Percentiles rank a stretch among this genome's conserved stretches.
These are phyloP conservation scores for Chrysolina oricalcia DNA, from an alignment of 2,888 invertebrate species.

Conservation along the genomic window DNA sequence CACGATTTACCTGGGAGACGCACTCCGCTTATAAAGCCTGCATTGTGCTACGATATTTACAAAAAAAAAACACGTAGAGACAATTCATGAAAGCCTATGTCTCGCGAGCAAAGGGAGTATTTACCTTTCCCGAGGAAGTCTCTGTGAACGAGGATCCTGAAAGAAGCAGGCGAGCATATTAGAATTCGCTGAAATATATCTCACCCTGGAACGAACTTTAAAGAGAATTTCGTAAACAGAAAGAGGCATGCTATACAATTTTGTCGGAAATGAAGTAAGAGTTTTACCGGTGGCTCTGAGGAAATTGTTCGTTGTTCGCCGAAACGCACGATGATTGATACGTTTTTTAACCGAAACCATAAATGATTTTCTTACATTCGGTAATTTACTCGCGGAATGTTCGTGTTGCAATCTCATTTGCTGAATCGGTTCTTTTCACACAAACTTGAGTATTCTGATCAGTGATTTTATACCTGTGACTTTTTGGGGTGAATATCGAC, in stretches of 20 bases:
- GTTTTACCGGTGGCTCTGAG: not conserved
- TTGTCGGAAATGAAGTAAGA: not conserved
- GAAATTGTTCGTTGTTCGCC: not conserved
- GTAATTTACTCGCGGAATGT: too few species aligned
- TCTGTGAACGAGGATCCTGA: constrained; percentile 55
- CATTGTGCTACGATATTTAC: constrained; percentile 57
- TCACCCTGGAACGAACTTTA: constrained; percentile 53
- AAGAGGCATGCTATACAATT: not conserved
- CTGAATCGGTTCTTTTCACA: too few species aligned
- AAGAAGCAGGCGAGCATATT: constrained; percentile 54
- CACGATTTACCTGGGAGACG: constrained; percentile 58
- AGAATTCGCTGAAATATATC: constrained; percentile 57
- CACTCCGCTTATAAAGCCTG: constrained; percentile 61
- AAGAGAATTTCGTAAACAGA: constrained; percentile 43
- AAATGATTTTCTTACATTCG: too few species aligned
- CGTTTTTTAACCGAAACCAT: too few species aligned
- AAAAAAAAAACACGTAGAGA: constrained; percentile 61
- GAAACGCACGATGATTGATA: not conserved
- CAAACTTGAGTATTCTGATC: too few species aligned
- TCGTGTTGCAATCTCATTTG: too few species aligned
- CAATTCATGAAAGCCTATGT: constrained; percentile 63
- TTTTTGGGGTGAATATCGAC: too few species aligned
- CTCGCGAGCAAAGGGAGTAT: constrained; percentile 61
- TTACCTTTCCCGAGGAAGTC: constrained; percentile 57
- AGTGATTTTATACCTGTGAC: too few species aligned